A percentile compares a stretch with the other conserved stretches of the same genome.
Conservation (phyloP, 2,888 invertebrate species). For the Drosophila diplacantha region DNA sequence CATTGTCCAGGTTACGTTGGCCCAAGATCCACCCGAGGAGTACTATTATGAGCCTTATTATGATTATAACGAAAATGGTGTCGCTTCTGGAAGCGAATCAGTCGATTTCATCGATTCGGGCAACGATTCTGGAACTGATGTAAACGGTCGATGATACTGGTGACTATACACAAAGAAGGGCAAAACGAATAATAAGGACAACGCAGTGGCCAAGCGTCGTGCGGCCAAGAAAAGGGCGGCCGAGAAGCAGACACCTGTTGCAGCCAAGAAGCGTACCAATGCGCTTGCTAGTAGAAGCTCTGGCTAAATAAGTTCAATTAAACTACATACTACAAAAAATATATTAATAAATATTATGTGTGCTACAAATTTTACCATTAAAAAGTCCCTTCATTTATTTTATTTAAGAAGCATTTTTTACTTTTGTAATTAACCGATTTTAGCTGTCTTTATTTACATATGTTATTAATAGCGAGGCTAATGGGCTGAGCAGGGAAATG, state of each 20-base stretch:
- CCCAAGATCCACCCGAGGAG: neutral
- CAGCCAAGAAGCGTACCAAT: slow-evolving; percentile 8
- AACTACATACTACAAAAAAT: neutral
- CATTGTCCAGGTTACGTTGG: slow-evolving; percentile 11
- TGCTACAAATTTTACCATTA: neutral
- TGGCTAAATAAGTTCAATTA: slow-evolving; percentile 3
- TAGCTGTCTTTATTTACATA: too few species aligned
- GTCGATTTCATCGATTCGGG: neutral
- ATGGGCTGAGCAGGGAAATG: too few species aligned
- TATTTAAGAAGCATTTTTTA: neutral
- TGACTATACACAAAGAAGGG: neutral
- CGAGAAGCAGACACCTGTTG: slow-evolving; percentile 10
- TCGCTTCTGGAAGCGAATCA: slow-evolving; percentile 1
- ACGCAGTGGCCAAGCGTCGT: neutral
- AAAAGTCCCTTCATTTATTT: neutral
- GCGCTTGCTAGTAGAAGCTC: slow-evolving; percentile 2
- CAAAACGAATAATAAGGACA: neutral
- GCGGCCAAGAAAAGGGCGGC: neutral
- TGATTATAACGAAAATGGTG: neutral
- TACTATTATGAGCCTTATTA: too few species aligned
- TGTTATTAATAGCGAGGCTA: too few species aligned
- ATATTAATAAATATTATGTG: neutral
- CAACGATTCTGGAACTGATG: neutral
- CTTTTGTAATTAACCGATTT: too few species aligned
- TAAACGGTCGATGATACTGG: neutral